A percentile compares a stretch with the other conserved stretches of the same genome.
These are phyloP conservation scores for Caenorhabditis imperialis DNA, from an alignment of 2,888 invertebrate species.

Conservation along the genomic window DNA sequence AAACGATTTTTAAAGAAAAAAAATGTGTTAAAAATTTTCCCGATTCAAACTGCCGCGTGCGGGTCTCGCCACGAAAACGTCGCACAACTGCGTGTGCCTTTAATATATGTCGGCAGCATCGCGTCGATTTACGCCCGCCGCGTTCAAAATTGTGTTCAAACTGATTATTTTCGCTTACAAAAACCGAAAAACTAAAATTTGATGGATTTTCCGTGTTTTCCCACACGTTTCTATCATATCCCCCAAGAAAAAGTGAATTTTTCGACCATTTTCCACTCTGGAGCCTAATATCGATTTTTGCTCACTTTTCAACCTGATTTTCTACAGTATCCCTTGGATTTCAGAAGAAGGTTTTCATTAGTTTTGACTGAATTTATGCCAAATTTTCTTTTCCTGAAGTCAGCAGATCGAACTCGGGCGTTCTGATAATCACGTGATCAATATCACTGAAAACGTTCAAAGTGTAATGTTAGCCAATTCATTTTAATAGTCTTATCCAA, in stretches of 20 bases:
- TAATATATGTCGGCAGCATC: conserved; percentile 22
- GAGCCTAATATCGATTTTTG: conserved; percentile 39
- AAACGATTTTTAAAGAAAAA: too few species aligned
- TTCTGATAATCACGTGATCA: too few species aligned
- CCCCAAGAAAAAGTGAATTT: conserved; percentile 6
- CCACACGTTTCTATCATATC: conserved; percentile 4
- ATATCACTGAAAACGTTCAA: too few species aligned
- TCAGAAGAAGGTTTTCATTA: too few species aligned
- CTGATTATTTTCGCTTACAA: conserved; percentile 48
- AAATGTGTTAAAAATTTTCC: background rate
- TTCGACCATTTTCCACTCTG: background rate
- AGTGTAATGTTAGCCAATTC: too few species aligned
- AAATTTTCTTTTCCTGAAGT: too few species aligned
- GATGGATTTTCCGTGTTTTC: conserved; percentile 8
- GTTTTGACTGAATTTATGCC: too few species aligned
- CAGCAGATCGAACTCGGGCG: too few species aligned
- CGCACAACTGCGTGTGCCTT: conserved; percentile 33
- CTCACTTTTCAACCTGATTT: background rate
- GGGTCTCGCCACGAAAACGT: conserved; percentile 39
- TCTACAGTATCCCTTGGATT: background rate
- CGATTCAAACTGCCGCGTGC: conserved; percentile 38
- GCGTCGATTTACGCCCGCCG: conserved; percentile 55
- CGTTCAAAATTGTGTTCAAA: conserved; percentile 39
- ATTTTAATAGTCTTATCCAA: too few species aligned
- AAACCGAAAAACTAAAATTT: conserved; percentile 1